These are phyloP conservation scores for Pholis gunnellus DNA, from an alignment of 2,113 vertebrate genomes.

Conservation along the genomic window DNA sequence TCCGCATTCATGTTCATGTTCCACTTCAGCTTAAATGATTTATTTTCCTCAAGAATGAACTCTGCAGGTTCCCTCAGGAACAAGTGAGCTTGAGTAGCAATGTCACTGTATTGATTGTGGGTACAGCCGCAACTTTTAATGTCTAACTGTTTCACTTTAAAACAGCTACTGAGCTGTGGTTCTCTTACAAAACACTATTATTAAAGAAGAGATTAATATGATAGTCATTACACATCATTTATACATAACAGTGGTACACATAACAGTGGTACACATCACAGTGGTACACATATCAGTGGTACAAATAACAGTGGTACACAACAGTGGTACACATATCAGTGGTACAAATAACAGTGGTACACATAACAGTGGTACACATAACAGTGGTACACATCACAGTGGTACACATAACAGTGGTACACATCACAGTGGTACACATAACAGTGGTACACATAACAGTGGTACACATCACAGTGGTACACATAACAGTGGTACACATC, in stretches of 20 bases:
- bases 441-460: too few relatives aligned
- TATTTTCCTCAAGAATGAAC: background rate
- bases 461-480: too few relatives aligned
- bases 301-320: too few relatives aligned
- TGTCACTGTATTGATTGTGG: constrained; percentile 4
- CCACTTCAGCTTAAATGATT: background rate
- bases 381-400: too few relatives aligned
- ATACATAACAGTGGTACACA: background rate
- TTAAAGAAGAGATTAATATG: background rate
- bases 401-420: too few relatives aligned
- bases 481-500: too few relatives aligned
- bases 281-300: too few relatives aligned
- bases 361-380: too few relatives aligned
- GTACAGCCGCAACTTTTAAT: background rate
- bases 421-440: too few relatives aligned
- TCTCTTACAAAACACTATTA: background rate
- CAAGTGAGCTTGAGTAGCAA: background rate
- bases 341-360: too few relatives aligned
- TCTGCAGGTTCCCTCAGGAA: background rate
- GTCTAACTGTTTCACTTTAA: background rate
- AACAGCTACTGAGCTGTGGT: background rate
- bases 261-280: background rate
- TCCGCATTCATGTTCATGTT: background rate
- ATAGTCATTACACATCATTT: background rate
- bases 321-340: too few relatives aligned